Evolutionary conservation across 1,140 invertebrate species (phyloP).

Genomic region (Euura saliciscinereae): DNA sequence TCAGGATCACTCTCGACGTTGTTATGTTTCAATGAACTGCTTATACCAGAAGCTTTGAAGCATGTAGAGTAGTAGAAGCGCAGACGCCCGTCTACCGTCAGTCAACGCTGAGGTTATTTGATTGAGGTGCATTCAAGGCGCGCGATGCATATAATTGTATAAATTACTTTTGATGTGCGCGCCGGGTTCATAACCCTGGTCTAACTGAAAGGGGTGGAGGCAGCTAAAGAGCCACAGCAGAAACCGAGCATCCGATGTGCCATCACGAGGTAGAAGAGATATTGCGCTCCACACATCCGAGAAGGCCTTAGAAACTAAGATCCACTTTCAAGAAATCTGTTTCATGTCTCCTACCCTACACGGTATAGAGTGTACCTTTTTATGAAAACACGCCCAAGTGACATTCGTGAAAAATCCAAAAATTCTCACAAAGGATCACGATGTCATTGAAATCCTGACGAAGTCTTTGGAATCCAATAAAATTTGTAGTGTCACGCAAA

Average conservation of each 20-base stretch:
- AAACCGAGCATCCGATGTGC: background rate
- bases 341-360: no score
- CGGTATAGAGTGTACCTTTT: background rate
- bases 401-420: no score
- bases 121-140: slow-evolving; percentile 40
- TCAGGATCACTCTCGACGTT: background rate
- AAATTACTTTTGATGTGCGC: slow-evolving; percentile 43
- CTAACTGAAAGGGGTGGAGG: background rate
- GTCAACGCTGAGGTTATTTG: slow-evolving; percentile 31
- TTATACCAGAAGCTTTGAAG: background rate
- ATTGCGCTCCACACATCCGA: background rate
- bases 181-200: slow-evolving; percentile 6
- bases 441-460: no score
- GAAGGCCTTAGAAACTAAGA: background rate
- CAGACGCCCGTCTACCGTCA: background rate
- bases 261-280: background rate
- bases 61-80: background rate
- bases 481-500: no score
- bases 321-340: background rate
- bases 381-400: background rate
- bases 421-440: no score
- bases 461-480: no score
- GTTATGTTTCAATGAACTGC: background rate
- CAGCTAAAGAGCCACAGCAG: background rate
- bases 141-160: slow-evolving; percentile 42